phyloP scores from a whole-genome alignment of 2,797 vertebrate genomes.

The Lacerta bilineata region DNA sequence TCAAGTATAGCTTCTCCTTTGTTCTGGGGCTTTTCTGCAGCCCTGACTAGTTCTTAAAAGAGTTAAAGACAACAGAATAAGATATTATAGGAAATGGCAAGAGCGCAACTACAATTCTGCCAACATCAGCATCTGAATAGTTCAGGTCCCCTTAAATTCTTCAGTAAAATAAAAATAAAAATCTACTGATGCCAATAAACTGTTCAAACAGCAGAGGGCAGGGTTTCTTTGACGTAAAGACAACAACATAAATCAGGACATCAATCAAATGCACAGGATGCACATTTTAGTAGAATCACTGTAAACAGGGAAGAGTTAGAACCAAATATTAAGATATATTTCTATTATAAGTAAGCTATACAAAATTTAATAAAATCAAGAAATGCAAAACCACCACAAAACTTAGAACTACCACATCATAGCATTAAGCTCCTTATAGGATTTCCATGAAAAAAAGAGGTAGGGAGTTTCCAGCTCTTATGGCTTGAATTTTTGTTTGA shows the following conservation, averaged over 20 bases:
- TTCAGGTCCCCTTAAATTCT: not conserved
- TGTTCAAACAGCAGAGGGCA: slow-evolving; percentile 11
- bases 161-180: not conserved
- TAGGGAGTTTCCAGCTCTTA: not conserved
- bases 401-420: not conserved
- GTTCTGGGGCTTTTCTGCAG: slow-evolving; percentile 78
- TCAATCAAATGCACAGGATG: not conserved
- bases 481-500: not conserved
- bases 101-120: not conserved
- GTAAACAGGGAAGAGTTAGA: not conserved
- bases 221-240: not conserved
- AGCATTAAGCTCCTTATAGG: not conserved
- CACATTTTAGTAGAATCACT: not conserved
- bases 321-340: not conserved
- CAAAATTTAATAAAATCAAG: not conserved
- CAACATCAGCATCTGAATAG: not conserved
- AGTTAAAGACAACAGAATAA: not conserved
- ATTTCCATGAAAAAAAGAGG: not conserved
- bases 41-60: slow-evolving; percentile 83
- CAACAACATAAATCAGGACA: not conserved
- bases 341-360: not conserved
- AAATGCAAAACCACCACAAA: not conserved
- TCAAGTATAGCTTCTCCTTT: slow-evolving; percentile 78
- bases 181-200: not conserved
- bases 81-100: not conserved